Evolutionary conservation across 2,113 vertebrate genomes (phyloP), one percentile per base, ranked within the genome.

Genomic region (Hiodon alosoides): DNA sequence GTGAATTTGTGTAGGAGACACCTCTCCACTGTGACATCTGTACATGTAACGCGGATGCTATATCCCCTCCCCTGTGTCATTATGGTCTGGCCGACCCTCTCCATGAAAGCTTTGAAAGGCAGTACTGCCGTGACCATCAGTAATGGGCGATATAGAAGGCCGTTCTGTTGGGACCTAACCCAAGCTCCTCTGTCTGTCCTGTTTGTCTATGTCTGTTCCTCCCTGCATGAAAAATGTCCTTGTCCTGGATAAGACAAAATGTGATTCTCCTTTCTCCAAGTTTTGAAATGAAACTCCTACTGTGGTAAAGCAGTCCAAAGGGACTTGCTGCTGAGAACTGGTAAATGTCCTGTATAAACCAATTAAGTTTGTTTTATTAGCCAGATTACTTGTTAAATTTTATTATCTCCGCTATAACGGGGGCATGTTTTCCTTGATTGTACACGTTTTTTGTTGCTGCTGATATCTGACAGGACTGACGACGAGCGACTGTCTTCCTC

Each of bases 381-480:
- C 31, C 31, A 31, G 31, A 31, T 31, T 31, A 31, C 31, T 31
- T 31, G 31, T 31, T 31, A 72, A 51, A 79, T 79, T 72, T 76
- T 68, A 71, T 61, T 54, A 78, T 86, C 83, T 82, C 58, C 80
- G 77, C 73, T 82, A 76, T 82, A 81, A 82, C 79, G 80, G 77
- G 77, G 50, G 67, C 53, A 66, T 47, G n/a, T 55, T 66, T 13
- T 85, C 84, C 87, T 88, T 83, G 74, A 72, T 85, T 86, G 71
- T 69, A 83, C 82, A 85, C 75, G 48, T 73, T 76, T 74, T 82
- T 73, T 66, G 78, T 76, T 84, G 5, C 50, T 73, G 80, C 78
- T 83, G 81, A 86, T 85, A 81, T 85, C 79, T 83, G 88, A 89
- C 88, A 84, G 86, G 84, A 14, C 4, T 75, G 71, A 14, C 79